phyloP scores from a whole-genome alignment of 2,113 vertebrate genomes.

The Seriola dumerili region DNA sequence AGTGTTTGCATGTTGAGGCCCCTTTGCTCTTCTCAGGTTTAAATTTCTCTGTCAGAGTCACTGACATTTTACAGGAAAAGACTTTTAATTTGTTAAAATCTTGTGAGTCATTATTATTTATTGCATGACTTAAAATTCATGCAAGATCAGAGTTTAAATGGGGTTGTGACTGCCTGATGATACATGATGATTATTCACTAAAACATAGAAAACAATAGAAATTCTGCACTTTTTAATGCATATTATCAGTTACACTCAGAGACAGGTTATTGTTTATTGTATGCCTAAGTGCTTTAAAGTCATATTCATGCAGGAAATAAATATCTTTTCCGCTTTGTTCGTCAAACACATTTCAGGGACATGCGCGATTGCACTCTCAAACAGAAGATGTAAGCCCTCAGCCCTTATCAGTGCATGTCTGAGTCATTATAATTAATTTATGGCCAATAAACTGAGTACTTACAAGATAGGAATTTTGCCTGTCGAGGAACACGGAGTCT shows the following conservation, averaged over 20 bases:
- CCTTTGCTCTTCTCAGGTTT: constrained; percentile 15
- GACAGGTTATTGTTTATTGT: background rate
- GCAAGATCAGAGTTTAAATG: background rate
- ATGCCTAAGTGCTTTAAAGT: background rate
- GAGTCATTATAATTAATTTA: constrained; percentile 21
- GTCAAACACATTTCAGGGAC: background rate
- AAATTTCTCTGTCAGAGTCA: background rate
- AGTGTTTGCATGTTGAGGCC: constrained; percentile 29
- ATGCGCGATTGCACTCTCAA: background rate
- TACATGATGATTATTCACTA: background rate
- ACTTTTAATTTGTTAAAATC: background rate
- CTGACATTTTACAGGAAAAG: background rate
- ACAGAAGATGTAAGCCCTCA: too few relatives aligned
- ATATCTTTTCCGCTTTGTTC: background rate
- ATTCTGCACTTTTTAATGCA: background rate
- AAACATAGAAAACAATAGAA: background rate
- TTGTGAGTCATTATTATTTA: background rate
- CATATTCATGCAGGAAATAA: constrained; percentile 20
- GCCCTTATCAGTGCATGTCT: background rate
- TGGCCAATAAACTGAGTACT: constrained; percentile 76
- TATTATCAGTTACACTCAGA: background rate
- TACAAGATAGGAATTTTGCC: constrained; percentile 90
- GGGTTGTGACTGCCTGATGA: background rate
- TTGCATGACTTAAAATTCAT: background rate
- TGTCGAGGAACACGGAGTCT: constrained; percentile 88